Percentiles rank a stretch among this genome's conserved stretches.
Conservation (phyloP, 2,797 vertebrate genomes). For the Acanthurus tractus region DNA sequence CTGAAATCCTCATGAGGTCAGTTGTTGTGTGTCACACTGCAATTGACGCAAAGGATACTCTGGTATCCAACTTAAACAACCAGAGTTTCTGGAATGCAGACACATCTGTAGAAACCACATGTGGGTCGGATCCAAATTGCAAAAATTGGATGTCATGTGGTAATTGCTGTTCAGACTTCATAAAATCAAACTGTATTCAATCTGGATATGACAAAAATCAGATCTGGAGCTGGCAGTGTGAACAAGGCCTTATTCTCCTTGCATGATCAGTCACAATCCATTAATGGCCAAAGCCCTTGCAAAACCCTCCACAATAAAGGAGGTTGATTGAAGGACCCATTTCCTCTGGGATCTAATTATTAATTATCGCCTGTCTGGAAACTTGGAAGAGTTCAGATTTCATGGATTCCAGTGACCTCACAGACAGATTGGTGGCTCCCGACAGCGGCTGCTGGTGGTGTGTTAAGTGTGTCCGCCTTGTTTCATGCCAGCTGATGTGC, state of each 20-base stretch:
- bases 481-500: conserved; percentile 66
- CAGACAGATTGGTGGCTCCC: conserved; percentile 55
- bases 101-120: no score
- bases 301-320: conserved; percentile 33
- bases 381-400: conserved; percentile 54
- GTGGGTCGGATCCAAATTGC: no score
- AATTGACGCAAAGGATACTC: no score
- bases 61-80: no score
- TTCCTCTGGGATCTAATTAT: conserved; percentile 74
- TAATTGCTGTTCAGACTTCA: no score
- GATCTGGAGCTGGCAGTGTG: no score
- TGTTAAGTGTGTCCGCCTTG: conserved; percentile 53
- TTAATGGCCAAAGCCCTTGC: conserved; percentile 40
- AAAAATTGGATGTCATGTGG: no score
- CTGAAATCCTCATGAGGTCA: no score
- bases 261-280: conserved; percentile 58
- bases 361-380: conserved; percentile 62
- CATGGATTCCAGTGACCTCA: conserved; percentile 58
- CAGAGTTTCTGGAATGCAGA: no score
- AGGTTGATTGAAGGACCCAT: conserved; percentile 69
- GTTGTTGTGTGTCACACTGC: no score
- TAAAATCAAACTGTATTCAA: no score
- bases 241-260: conserved; percentile 44
- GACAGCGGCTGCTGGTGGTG: conserved; percentile 47
- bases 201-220: no score